Evolutionary conservation across 2,797 vertebrate genomes (phyloP).

Genomic region (Enteromius afrohamiltoni): DNA sequence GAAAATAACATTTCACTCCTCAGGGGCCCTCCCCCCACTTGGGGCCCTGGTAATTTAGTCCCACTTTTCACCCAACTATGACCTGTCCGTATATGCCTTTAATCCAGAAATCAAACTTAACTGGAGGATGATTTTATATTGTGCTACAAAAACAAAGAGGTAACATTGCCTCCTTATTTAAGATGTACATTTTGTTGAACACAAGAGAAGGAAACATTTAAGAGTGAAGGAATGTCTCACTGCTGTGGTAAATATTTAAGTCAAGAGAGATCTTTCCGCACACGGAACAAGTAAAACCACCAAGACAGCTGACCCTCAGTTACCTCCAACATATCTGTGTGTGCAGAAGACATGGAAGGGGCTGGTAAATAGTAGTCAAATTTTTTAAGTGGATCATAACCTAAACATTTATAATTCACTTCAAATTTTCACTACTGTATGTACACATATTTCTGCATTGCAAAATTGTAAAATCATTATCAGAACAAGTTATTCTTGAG

Average conservation of each 20-base stretch:
- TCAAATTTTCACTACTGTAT: too few relatives aligned
- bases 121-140: too few relatives aligned
- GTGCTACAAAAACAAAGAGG: neutral
- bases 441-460: too few relatives aligned
- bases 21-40: too few relatives aligned
- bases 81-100: neutral
- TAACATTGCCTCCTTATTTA: neutral
- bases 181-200: neutral
- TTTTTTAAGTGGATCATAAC: too few relatives aligned
- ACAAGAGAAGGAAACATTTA: slow-evolving; percentile 52
- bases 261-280: slow-evolving; percentile 47
- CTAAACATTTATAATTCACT: too few relatives aligned
- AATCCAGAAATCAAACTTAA: neutral
- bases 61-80: too few relatives aligned
- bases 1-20: too few relatives aligned
- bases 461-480: neutral
- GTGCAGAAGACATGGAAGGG: too few relatives aligned
- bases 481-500: neutral
- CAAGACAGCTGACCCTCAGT: neutral
- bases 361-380: neutral
- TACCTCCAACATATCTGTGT: neutral
- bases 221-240: slow-evolving; percentile 73
- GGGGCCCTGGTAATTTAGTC: too few relatives aligned
- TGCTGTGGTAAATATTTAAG: slow-evolving; percentile 73
- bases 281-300: neutral